Conservation (phyloP, 1,140 invertebrate species). For the Stegodyphus mimosarum region DNA sequence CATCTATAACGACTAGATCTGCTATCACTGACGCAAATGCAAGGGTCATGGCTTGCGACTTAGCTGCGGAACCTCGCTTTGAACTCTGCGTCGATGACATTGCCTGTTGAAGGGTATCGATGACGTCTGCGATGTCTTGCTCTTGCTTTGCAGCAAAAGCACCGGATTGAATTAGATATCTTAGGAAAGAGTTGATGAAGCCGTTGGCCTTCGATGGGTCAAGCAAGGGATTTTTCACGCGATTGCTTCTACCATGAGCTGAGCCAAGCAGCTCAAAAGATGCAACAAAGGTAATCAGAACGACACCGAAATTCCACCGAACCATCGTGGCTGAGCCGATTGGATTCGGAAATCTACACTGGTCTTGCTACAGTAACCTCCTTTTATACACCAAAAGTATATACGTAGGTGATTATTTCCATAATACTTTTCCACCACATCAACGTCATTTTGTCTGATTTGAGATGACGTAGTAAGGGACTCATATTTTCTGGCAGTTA, state of each 20-base stretch:
- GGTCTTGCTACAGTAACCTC: no score
- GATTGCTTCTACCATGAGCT: neutral
- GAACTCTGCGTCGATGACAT: neutral
- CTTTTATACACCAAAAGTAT: no score
- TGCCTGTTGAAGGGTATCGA: neutral
- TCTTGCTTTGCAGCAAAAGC: conserved; percentile 5
- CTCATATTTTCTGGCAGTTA: no score
- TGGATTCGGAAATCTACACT: no score
- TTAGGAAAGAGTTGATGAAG: neutral
- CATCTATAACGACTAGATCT: neutral
- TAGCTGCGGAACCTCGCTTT: neutral
- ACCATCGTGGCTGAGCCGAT: no score
- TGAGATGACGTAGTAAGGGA: no score
- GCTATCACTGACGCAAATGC: neutral
- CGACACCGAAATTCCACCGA: no score
- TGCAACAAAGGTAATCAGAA: no score
- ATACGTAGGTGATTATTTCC: no score
- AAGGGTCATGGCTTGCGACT: neutral
- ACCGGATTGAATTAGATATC: neutral
- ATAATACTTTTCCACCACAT: no score
- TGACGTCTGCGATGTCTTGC: neutral
- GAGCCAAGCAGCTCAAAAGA: no score
- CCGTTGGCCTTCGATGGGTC: neutral
- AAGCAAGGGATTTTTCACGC: neutral
- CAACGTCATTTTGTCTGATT: no score